These are phyloP conservation scores for Hydra vulgaris DNA, from an alignment of 30 jellyfish, hydroid and myxozoan species.

Conservation along the genomic window DNA sequence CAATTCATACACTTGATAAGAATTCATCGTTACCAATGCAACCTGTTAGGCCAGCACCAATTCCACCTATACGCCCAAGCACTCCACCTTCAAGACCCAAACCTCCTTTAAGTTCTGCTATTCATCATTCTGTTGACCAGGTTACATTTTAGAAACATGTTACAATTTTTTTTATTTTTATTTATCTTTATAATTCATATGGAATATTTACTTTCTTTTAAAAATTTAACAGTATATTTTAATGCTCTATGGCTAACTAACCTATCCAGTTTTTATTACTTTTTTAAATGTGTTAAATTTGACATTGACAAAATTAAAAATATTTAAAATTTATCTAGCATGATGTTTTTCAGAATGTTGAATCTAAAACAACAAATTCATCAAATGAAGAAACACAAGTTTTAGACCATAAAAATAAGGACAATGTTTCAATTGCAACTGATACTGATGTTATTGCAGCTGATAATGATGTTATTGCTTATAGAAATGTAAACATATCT, in stretches of 20 bases:
- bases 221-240: no score
- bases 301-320: no score
- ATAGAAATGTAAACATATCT: slow-evolving; percentile 25
- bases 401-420: background rate
- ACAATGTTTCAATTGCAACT: background rate
- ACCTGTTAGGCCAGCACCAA: slow-evolving; percentile 29
- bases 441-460: background rate
- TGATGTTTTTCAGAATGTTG: background rate
- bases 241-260: no score
- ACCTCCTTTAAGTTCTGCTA: slow-evolving; percentile 4
- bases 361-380: background rate
- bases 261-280: no score
- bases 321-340: no score
- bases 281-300: no score
- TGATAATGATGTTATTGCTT: slow-evolving; percentile 43
- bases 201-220: no score
- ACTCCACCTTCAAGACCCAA: slow-evolving; percentile 20
- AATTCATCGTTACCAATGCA: slow-evolving; percentile 9
- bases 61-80: slow-evolving; percentile 6
- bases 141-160: no score
- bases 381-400: background rate
- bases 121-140: background rate
- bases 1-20: background rate
- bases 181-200: background rate
- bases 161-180: no score